Evolutionary conservation across 2,113 vertebrate genomes (phyloP).

Genomic region (Cervus canadensis): DNA sequence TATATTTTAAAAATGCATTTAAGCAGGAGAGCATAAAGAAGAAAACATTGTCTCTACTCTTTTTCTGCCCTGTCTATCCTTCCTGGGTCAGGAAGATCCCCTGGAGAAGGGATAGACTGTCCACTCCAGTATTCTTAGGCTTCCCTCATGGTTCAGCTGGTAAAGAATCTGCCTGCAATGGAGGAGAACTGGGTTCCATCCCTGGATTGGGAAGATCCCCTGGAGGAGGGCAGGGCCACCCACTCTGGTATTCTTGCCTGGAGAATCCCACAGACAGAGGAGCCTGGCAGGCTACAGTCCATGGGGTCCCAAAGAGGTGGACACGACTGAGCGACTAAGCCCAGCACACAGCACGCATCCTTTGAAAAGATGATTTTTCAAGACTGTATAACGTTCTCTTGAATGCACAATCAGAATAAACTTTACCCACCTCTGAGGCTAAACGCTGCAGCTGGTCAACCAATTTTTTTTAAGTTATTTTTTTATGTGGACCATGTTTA

Average conservation of each 20-base stretch:
- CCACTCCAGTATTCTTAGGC: background rate
- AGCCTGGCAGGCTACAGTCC: background rate
- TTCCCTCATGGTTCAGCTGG: background rate
- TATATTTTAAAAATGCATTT: background rate
- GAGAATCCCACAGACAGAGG: background rate
- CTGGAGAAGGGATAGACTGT: background rate
- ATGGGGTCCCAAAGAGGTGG: background rate
- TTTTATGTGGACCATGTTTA: background rate
- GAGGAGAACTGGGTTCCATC: background rate
- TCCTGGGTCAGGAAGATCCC: background rate
- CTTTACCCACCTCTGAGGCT: accelerated
- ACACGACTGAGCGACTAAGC: background rate
- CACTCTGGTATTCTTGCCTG: background rate
- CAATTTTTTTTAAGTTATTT: background rate
- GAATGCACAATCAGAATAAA: accelerated
- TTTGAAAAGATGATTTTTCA: background rate
- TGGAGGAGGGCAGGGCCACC: background rate
- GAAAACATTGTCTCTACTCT: background rate
- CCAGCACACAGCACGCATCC: background rate
- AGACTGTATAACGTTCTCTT: background rate
- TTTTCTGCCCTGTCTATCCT: background rate
- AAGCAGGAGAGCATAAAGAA: background rate
- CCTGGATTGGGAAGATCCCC: background rate
- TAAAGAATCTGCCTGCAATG: background rate
- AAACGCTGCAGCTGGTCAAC: too few relatives aligned